Conservation (phyloP, 1,140 invertebrate genomes). For the Drosophila chauvacae region DNA sequence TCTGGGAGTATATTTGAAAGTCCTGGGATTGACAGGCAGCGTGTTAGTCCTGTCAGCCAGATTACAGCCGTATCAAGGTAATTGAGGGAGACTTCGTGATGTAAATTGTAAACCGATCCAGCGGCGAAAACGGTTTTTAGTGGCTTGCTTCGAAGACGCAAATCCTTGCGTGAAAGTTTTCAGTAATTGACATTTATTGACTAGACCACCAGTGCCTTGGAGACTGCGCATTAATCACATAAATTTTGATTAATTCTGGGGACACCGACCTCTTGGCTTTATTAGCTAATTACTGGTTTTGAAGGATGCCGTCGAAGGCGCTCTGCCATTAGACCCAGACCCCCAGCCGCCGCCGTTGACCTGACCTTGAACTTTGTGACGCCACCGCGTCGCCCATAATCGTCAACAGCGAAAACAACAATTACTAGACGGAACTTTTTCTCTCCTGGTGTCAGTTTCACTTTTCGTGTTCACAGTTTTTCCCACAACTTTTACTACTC, state of each 20-base stretch:
- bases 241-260: conserved; percentile 5
- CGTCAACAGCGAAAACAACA: conserved; percentile 36
- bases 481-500: conserved; percentile 29
- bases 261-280: conserved; percentile 17
- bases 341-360: conserved; percentile 22
- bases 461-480: conserved; percentile 59
- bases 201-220: neutral
- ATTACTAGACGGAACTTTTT: conserved; percentile 47
- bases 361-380: conserved; percentile 70
- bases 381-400: conserved; percentile 58
- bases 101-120: conserved; percentile 44
- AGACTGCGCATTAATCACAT: conserved; percentile 51
- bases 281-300: conserved; percentile 24
- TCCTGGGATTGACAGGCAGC: conserved; percentile 3
- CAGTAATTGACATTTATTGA: conserved; percentile 68
- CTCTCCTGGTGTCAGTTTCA: conserved; percentile 65
- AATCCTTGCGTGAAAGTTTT: conserved; percentile 23
- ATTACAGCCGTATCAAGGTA: conserved; percentile 28
- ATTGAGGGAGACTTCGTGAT: conserved; percentile 37
- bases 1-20: conserved; percentile 37
- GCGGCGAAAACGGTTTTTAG: conserved; percentile 4
- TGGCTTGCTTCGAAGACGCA: conserved; percentile 9
- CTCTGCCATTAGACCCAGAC: conserved; percentile 13
- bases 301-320: neutral
- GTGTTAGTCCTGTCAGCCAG: conserved; percentile 56